phyloP scores from a whole-genome alignment of 2,113 vertebrate species.

The Bos indicus region DNA sequence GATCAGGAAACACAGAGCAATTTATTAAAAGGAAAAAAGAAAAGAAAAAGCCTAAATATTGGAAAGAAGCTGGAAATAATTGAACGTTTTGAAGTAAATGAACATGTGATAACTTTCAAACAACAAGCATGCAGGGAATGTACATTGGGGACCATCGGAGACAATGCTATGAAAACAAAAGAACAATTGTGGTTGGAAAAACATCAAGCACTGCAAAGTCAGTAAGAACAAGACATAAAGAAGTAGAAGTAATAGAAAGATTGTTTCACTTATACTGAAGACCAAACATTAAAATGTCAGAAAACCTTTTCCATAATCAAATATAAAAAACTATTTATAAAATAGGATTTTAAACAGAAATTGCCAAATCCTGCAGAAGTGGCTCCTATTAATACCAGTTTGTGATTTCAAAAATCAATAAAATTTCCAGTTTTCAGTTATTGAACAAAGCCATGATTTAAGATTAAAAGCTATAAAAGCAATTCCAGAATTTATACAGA shows the following conservation, averaged over 20 bases:
- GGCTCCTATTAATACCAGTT: neutral
- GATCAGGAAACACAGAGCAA: neutral
- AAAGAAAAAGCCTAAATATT: neutral
- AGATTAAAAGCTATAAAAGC: neutral
- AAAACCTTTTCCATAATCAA: neutral
- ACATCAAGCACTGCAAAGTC: neutral
- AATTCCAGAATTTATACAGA: neutral
- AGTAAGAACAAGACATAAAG: neutral
- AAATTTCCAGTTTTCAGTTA: neutral
- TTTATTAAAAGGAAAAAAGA: neutral
- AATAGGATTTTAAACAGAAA: neutral
- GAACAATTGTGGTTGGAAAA: neutral
- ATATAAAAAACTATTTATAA: neutral
- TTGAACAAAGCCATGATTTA: neutral
- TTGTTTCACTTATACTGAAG: neutral
- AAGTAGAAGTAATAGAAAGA: neutral
- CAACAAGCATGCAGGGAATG: neutral
- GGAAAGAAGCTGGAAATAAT: neutral
- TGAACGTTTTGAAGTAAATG: neutral
- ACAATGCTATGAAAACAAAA: neutral
- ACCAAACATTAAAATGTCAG: neutral
- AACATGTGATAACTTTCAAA: neutral
- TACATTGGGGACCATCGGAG: neutral
- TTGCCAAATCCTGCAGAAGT: neutral
- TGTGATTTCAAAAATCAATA: neutral